Conservation (phyloP, 2,113 vertebrate genomes). For the Istiophorus platypterus region DNA sequence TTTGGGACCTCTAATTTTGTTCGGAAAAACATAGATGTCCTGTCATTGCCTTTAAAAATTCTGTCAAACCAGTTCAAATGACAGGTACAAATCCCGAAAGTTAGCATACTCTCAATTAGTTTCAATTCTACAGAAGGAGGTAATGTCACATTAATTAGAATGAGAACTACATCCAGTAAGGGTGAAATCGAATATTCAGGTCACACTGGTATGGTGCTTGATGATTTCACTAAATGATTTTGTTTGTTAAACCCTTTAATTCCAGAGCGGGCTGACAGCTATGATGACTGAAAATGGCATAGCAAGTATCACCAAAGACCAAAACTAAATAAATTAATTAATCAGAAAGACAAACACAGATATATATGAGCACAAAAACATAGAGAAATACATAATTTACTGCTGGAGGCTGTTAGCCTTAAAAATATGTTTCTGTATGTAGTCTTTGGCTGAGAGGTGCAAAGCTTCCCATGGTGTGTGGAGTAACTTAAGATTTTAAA, state of each 20-base stretch:
- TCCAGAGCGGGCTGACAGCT: too few species aligned
- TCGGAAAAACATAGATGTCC: too few species aligned
- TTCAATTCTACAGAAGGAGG: too few species aligned
- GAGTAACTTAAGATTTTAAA: conserved; percentile 20
- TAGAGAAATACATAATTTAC: not conserved
- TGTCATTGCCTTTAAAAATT: too few species aligned
- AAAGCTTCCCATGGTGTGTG: not conserved
- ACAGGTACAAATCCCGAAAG: too few species aligned
- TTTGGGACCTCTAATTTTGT: too few species aligned
- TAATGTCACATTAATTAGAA: not conserved
- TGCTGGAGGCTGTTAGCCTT: not conserved
- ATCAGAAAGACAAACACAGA: not conserved
- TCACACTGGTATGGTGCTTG: not conserved
- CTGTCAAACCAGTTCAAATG: too few species aligned
- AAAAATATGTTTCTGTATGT: not conserved
- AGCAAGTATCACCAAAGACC: not conserved
- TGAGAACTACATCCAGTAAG: not conserved
- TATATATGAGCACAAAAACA: not conserved
- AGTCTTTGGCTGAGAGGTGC: not conserved
- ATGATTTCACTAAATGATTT: not conserved
- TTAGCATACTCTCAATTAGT: too few species aligned
- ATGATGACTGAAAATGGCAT: not conserved
- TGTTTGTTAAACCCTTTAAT: not conserved
- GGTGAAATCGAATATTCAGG: not conserved
- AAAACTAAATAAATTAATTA: not conserved